These are phyloP conservation scores for Eristalis arbustorum DNA, from an alignment of 2,888 invertebrate genomes.

Conservation along the genomic window DNA sequence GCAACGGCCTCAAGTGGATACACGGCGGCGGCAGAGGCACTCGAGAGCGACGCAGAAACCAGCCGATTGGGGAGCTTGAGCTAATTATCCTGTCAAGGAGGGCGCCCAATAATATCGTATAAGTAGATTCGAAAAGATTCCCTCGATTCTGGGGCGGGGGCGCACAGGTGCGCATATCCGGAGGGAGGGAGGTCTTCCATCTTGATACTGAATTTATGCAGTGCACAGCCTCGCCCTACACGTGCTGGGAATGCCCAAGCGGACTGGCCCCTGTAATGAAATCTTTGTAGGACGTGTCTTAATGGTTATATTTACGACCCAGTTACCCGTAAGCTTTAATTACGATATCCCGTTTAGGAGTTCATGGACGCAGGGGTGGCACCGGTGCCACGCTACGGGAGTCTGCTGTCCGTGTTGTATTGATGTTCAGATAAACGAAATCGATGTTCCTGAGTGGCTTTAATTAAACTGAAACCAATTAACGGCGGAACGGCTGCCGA, in stretches of 20 bases:
- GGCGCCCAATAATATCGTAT: not conserved
- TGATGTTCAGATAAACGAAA: not conserved
- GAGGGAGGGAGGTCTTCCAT: not conserved
- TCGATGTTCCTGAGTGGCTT: not conserved
- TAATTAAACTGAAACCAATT: not conserved
- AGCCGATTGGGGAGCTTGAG: not conserved
- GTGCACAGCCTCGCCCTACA: not conserved
- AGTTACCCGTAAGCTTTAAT: not conserved
- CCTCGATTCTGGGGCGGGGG: not conserved
- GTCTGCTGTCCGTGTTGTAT: not conserved
- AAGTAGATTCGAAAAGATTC: not conserved
- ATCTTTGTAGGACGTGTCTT: not conserved
- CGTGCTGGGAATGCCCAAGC: not conserved
- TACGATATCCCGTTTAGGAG: not conserved
- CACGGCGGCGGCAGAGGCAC: not conserved
- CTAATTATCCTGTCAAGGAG: not conserved
- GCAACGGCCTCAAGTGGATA: not conserved
- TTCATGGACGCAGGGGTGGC: not conserved
- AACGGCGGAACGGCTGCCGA: not conserved
- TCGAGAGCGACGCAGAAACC: not conserved
- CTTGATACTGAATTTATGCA: not conserved
- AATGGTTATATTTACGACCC: not conserved
- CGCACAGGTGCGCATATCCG: not conserved
- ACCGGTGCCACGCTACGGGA: not conserved
- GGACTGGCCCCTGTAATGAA: not conserved